Evolutionary conservation across 2,113 vertebrate genomes (phyloP).

Genomic region (Odobenus rosmarus): DNA sequence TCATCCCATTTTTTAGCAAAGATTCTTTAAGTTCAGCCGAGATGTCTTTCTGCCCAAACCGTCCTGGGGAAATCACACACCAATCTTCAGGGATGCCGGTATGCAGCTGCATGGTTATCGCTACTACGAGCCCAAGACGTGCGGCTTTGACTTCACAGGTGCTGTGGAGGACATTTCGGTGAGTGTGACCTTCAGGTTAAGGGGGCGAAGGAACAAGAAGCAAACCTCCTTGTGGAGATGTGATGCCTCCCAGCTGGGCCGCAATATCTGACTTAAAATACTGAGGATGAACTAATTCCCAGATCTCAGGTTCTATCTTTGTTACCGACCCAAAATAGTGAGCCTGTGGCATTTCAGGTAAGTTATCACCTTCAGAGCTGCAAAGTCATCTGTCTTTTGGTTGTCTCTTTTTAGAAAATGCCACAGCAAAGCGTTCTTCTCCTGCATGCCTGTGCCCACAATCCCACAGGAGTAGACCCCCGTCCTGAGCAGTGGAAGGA

Average conservation of each 20-base stretch:
- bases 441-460: constrained; percentile 97
- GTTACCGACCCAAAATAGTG: background rate
- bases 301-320: background rate
- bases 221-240: background rate
- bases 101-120: constrained; percentile 95
- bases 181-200: constrained; percentile 79
- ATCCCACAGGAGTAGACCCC: constrained; percentile 98
- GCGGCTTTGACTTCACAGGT: constrained; percentile 96
- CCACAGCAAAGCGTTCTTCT: constrained; percentile 95
- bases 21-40: constrained; percentile 92
- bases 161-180: constrained; percentile 97
- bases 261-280: background rate
- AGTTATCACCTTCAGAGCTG: background rate
- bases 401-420: constrained; percentile 90
- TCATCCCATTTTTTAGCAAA: constrained; percentile 86
- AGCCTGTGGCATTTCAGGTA: background rate
- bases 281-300: background rate
- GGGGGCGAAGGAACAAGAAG: too few species aligned
- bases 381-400: background rate
- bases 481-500: constrained; percentile 97
- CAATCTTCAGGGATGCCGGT: constrained; percentile 97
- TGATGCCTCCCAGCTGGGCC: background rate
- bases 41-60: constrained; percentile 97
- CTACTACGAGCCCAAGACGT: constrained; percentile 96
- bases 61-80: constrained; percentile 98